These are phyloP conservation scores for Macrosteles quadrilineatus DNA, from an alignment of 1,140 invertebrate species.

Conservation along the genomic window DNA sequence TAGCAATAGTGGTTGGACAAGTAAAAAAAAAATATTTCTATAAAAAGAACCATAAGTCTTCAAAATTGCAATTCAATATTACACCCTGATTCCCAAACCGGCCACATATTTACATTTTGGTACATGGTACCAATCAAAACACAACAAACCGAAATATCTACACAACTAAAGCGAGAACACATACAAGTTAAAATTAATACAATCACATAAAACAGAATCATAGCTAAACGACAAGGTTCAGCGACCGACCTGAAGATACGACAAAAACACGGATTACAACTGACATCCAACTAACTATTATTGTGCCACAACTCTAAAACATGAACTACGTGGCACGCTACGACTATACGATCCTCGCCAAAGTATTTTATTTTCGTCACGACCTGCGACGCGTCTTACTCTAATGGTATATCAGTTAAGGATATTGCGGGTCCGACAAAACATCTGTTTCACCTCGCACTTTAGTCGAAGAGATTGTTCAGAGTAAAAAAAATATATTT, in stretches of 20 bases:
- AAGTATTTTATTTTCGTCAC: slow-evolving; percentile 16
- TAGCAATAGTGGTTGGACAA: too few species aligned
- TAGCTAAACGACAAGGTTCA: neutral
- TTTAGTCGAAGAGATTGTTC: neutral
- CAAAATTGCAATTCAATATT: too few species aligned
- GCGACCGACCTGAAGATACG: neutral
- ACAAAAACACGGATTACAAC: neutral
- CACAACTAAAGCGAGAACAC: neutral
- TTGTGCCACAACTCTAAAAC: neutral
- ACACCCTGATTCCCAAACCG: too few species aligned
- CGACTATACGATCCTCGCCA: neutral
- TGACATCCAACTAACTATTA: slow-evolving; percentile 3
- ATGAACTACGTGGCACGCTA: slow-evolving; percentile 1
- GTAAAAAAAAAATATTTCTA: too few species aligned
- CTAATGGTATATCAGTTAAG: slow-evolving; percentile 2
- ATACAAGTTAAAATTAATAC: neutral
- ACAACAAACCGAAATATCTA: slow-evolving; percentile 5
- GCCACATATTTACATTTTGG: neutral
- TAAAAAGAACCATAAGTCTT: too few species aligned
- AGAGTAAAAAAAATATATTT: neutral
- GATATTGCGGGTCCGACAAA: neutral
- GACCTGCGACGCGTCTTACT: slow-evolving; percentile 4
- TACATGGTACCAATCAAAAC: slow-evolving; percentile 2
- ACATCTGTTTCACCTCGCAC: neutral
- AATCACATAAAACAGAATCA: neutral